Conservation (phyloP, 1,140 invertebrate species). For the Choristoneura fumiferana region DNA sequence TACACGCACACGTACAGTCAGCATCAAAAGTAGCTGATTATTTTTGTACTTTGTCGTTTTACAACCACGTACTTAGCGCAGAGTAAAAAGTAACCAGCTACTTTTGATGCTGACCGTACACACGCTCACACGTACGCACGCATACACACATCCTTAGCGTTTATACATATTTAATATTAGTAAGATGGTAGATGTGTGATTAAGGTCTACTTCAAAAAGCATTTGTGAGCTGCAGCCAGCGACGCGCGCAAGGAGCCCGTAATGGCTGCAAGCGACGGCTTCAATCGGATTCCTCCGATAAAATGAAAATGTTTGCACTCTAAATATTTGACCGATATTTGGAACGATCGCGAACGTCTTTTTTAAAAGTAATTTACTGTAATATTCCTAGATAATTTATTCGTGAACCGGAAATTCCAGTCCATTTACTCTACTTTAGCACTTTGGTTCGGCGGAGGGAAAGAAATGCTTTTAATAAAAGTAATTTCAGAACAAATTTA, state of each 20-base stretch:
- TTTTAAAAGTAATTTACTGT: slow-evolving; percentile 50
- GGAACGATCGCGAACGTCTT: slow-evolving; percentile 26
- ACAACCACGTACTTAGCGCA: too few relatives aligned
- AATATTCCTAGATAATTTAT: slow-evolving; percentile 63
- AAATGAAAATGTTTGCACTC: neutral
- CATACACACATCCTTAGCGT: too few relatives aligned
- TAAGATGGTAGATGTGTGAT: too few relatives aligned
- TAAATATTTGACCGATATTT: slow-evolving; percentile 13
- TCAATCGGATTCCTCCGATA: neutral
- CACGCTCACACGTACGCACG: too few relatives aligned
- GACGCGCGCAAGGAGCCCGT: neutral
- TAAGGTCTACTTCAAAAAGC: neutral
- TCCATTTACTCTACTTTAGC: slow-evolving; percentile 71
- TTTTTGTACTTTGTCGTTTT: too few relatives aligned
- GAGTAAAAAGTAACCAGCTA: too few relatives aligned
- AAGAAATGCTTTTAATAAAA: slow-evolving; percentile 73
- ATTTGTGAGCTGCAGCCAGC: neutral
- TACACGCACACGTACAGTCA: too few relatives aligned
- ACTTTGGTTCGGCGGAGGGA: slow-evolving; percentile 62
- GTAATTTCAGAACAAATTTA: slow-evolving; percentile 71
- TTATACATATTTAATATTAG: too few relatives aligned
- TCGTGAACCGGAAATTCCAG: slow-evolving; percentile 65
- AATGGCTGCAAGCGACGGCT: neutral
- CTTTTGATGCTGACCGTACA: too few relatives aligned
- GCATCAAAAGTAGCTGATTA: too few relatives aligned